phyloP scores from a whole-genome alignment of 37 sponge, comb jelly and placozoan species.

The Geodia barretti region DNA sequence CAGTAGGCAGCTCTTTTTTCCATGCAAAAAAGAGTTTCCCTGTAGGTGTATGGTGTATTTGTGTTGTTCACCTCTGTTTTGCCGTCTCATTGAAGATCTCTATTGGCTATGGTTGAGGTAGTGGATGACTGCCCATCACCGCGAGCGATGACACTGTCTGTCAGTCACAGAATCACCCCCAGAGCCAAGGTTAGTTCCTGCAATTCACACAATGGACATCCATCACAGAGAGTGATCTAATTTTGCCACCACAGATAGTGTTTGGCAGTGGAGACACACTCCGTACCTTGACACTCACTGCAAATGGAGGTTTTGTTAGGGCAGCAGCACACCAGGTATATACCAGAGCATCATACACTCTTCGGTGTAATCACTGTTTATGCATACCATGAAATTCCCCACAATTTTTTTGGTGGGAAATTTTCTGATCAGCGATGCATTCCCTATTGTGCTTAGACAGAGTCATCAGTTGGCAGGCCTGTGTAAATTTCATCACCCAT shows the following conservation, averaged over 20 bases:
- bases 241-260: constrained; percentile 52
- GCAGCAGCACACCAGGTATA: constrained; percentile 50
- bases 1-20: too few species aligned
- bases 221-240: too few species aligned
- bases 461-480: neutral
- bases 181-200: constrained; percentile 26
- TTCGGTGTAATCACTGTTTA: too few species aligned
- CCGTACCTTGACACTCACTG: constrained; percentile 42
- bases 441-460: too few species aligned
- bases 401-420: too few species aligned
- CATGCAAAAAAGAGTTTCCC: too few species aligned
- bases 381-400: neutral
- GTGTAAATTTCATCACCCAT: neutral
- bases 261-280: constrained; percentile 68
- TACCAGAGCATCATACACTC: too few species aligned
- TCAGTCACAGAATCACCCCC: constrained; percentile 25
- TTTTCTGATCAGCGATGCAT: too few species aligned
- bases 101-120: constrained; percentile 6
- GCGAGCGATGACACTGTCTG: constrained; percentile 7
- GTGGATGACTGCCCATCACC: constrained; percentile 32
- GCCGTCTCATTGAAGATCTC: neutral
- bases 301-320: constrained; percentile 63
- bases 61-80: too few species aligned
- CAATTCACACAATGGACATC: too few species aligned
- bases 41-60: too few species aligned